A percentile compares a stretch with the other conserved stretches of the same genome.
phyloP scores from a whole-genome alignment of 2,888 invertebrate species.

The Eurois occulta region DNA sequence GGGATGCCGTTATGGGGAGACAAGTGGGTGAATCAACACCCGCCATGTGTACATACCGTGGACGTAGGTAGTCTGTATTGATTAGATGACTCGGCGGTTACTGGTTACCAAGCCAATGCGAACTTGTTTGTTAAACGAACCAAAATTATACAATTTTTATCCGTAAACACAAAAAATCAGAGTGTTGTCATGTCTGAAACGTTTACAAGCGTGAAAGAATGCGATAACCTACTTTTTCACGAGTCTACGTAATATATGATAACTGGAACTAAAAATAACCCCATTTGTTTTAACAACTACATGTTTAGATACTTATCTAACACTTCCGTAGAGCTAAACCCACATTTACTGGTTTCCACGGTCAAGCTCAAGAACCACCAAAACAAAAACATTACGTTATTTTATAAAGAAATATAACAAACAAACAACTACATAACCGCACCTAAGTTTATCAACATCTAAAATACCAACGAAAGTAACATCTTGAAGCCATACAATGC shows the following conservation, averaged over 20 bases:
- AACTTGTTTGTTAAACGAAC: neutral
- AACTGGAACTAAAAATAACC: constrained; percentile 38
- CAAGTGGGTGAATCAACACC: constrained; percentile 69
- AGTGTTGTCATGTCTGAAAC: constrained; percentile 12
- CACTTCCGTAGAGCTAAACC: constrained; percentile 38
- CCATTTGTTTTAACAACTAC: constrained; percentile 30
- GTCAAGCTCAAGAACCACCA: constrained; percentile 50
- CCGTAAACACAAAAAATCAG: constrained; percentile 26
- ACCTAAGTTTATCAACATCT: constrained; percentile 75
- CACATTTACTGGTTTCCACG: constrained; percentile 44
- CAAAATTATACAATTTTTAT: neutral
- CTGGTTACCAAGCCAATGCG: neutral
- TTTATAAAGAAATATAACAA: constrained; percentile 57
- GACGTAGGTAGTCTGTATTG: constrained; percentile 50
- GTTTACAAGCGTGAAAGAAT: constrained; percentile 24
- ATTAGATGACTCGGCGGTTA: constrained; percentile 38
- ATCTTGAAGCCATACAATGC: constrained; percentile 81
- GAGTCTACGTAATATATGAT: constrained; percentile 35
- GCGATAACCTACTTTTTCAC: constrained; percentile 39
- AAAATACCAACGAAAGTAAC: constrained; percentile 86
- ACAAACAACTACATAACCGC: constrained; percentile 69
- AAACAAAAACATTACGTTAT: constrained; percentile 62
- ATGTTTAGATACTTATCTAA: constrained; percentile 55
- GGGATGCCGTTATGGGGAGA: constrained; percentile 65
- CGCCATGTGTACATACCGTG: constrained; percentile 58